Evolutionary conservation across 2,888 invertebrate genomes (phyloP).

Genomic region (Aleiodes alternator): DNA sequence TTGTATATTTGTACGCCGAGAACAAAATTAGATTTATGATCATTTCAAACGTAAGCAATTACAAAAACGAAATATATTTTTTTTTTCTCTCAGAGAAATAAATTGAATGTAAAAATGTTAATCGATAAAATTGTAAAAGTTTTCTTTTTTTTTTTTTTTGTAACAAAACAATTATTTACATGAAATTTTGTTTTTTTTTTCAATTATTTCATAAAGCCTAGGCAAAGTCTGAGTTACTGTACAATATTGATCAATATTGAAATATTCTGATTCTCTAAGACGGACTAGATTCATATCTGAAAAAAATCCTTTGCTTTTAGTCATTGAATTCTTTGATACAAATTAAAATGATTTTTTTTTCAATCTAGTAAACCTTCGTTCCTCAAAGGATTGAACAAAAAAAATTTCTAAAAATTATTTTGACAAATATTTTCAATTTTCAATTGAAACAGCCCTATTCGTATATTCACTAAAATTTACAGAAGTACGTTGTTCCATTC

Average conservation of each 20-base stretch:
- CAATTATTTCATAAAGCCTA: neutral
- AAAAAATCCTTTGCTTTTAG: conserved; percentile 6
- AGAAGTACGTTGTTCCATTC: conserved; percentile 3
- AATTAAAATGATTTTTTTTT: neutral
- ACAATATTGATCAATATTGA: conserved; percentile 4
- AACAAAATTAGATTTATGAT: conserved; percentile 37
- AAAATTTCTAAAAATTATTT: neutral
- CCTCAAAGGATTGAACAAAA: neutral
- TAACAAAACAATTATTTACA: neutral
- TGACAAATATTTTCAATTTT: neutral
- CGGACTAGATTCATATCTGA: conserved; percentile 24
- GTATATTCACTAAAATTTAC: conserved; percentile 16
- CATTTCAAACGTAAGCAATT: conserved; percentile 21
- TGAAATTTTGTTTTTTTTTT: too few species aligned
- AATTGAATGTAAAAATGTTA: too few species aligned
- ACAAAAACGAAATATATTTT: conserved; percentile 12
- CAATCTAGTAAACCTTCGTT: too few species aligned
- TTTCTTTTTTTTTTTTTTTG: neutral
- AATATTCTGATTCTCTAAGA: neutral
- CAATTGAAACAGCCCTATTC: neutral
- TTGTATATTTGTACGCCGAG: conserved; percentile 42
- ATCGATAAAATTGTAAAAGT: conserved; percentile 10
- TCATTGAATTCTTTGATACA: conserved; percentile 1
- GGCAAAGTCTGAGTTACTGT: neutral
- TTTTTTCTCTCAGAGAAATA: conserved; percentile 7